A percentile compares a stretch with the other conserved stretches of the same genome.
Conservation (phyloP, 2,113 vertebrate genomes). For the Centropus bengalensis region DNA sequence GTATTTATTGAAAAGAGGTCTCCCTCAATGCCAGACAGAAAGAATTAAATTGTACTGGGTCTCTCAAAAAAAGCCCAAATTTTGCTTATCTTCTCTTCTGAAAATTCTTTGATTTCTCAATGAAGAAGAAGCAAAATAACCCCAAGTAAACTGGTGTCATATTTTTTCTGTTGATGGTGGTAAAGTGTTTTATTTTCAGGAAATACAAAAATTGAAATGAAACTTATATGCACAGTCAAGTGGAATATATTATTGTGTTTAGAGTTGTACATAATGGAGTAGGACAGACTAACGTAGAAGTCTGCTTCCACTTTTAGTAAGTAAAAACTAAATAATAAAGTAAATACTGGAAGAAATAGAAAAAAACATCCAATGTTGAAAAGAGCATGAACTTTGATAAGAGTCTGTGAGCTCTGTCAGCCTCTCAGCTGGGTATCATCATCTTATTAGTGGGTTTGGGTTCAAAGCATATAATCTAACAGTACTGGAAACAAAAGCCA, state of each 20-base stretch:
- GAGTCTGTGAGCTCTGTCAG: background rate
- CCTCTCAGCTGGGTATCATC: background rate
- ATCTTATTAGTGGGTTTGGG: background rate
- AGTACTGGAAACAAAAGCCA: background rate
- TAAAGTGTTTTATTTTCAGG: background rate
- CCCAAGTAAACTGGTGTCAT: background rate
- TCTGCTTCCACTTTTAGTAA: background rate
- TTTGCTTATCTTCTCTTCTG: background rate
- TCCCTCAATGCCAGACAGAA: background rate
- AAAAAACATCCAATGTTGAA: background rate
- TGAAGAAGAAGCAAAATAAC: background rate
- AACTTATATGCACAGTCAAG: background rate
- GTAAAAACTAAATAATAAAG: background rate
- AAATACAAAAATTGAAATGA: background rate
- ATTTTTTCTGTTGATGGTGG: fast-evolving
- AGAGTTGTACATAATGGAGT: background rate
- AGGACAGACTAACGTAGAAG: background rate
- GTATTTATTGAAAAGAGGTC: background rate
- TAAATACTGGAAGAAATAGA: background rate
- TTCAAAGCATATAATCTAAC: background rate
- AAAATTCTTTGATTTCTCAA: background rate
- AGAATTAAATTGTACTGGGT: background rate
- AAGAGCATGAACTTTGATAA: background rate
- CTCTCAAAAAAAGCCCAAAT: background rate
- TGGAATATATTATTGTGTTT: background rate